phyloP scores from a whole-genome alignment of 1,140 invertebrate genomes.

The Drosophila grimshawi region DNA sequence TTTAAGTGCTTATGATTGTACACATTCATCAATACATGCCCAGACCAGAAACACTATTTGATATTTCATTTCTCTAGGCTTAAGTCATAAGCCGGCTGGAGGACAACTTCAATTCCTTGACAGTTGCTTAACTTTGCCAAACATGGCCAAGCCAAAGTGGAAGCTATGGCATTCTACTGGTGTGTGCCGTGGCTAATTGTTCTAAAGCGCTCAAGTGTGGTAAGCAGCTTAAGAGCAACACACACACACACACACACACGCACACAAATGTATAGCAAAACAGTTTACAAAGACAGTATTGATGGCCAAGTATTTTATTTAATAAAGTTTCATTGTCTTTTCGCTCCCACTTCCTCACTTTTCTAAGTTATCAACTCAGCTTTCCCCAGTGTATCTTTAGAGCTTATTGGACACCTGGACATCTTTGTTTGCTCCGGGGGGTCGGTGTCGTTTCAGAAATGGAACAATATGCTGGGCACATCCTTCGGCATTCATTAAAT shows the following conservation, averaged over 20 bases:
- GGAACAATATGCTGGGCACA: constrained; percentile 86
- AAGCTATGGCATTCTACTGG: constrained; percentile 32
- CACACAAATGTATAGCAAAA: background rate
- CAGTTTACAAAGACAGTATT: background rate
- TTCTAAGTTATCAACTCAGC: constrained; percentile 6
- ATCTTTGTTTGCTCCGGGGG: constrained; percentile 14
- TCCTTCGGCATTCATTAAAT: constrained; percentile 88
- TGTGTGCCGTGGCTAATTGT: constrained; percentile 61
- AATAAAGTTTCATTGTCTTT: background rate
- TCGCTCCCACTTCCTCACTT: background rate
- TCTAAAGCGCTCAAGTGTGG: constrained; percentile 67
- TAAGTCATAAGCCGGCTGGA: constrained; percentile 24
- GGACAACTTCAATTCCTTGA: constrained; percentile 11
- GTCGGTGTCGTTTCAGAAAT: constrained; percentile 83
- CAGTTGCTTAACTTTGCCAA: constrained; percentile 37
- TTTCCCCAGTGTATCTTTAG: constrained; percentile 1
- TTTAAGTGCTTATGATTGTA: constrained; percentile 27
- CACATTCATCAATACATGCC: constrained; percentile 15
- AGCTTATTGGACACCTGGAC: constrained; percentile 8
- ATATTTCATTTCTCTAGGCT: constrained; percentile 28
- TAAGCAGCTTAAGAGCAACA: constrained; percentile 63
- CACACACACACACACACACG: constrained; percentile 15
- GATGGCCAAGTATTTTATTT: constrained; percentile 4
- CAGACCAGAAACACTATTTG: constrained; percentile 7
- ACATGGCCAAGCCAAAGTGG: constrained; percentile 11